Conservation (phyloP, 2,888 invertebrate genomes). For the Luperina nickerlii region DNA sequence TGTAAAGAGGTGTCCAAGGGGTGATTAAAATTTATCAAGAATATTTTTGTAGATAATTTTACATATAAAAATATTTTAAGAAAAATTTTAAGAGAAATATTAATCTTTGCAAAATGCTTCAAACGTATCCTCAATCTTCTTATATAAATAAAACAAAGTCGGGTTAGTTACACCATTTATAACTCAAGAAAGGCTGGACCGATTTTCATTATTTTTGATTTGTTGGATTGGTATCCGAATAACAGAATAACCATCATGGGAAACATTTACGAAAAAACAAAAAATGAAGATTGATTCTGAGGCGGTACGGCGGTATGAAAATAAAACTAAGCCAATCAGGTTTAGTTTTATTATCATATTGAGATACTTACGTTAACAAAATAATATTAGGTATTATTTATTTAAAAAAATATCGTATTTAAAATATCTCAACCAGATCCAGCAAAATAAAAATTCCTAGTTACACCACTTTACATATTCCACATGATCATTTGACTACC, state of each 20-base stretch:
- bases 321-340: too few relatives aligned
- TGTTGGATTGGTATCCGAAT: too few relatives aligned
- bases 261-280: too few relatives aligned
- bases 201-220: too few relatives aligned
- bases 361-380: not conserved
- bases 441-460: not conserved
- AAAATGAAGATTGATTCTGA: too few relatives aligned
- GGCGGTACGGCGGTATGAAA: too few relatives aligned
- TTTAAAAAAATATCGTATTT: not conserved
- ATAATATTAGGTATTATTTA: not conserved
- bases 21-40: not conserved
- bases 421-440: not conserved
- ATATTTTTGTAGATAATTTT: not conserved
- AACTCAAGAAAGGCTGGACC: too few relatives aligned
- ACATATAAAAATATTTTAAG: not conserved
- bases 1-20: not conserved
- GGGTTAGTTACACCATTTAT: too few relatives aligned
- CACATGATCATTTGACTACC: constrained; percentile 31
- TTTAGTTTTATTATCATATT: not conserved
- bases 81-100: not conserved
- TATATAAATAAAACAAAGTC: too few relatives aligned
- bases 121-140: not conserved
- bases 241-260: too few relatives aligned
- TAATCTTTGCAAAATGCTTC: not conserved
- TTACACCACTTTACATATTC: constrained; percentile 23